A percentile compares a stretch with the other conserved stretches of the same genome.
phyloP scores from a whole-genome alignment of 1,140 invertebrate genomes.

The Drosophila parabipectinata region DNA sequence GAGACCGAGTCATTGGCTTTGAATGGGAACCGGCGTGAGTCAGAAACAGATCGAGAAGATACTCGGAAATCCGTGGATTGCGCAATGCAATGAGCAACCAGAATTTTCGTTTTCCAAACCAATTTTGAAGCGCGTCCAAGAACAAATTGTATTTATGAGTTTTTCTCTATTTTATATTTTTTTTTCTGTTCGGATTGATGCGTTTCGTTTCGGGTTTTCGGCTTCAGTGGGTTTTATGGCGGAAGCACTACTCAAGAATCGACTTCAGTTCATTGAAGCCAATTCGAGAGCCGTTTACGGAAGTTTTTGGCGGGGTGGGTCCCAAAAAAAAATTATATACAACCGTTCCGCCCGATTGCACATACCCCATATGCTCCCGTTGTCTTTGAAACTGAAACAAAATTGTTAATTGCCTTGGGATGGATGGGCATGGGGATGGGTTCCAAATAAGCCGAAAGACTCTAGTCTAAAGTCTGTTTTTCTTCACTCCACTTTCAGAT shows the following conservation, averaged over 20 bases:
- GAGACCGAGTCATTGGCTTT: conserved; percentile 21
- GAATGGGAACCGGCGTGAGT: conserved; percentile 2
- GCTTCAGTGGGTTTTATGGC: conserved; percentile 76
- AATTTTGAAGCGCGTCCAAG: conserved; percentile 33
- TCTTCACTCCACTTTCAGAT: conserved; percentile 61
- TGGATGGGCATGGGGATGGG: conserved; percentile 18
- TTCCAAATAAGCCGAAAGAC: conserved; percentile 19
- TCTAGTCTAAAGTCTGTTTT: conserved; percentile 38
- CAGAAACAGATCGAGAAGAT: conserved; percentile 15
- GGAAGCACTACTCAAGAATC: conserved; percentile 59
- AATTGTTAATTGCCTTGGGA: conserved; percentile 75
- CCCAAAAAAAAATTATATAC: conserved; percentile 26
- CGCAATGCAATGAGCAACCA: conserved; percentile 42
- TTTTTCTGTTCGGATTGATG: conserved; percentile 32
- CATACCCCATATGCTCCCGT: conserved; percentile 34
- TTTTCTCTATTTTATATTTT: conserved; percentile 4
- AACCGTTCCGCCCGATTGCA: conserved; percentile 57
- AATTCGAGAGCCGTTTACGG: conserved; percentile 66
- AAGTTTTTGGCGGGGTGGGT: conserved; percentile 54
- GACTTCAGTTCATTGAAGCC: conserved; percentile 60
- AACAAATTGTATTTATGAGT: conserved; percentile 52
- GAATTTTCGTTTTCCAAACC: conserved; percentile 21
- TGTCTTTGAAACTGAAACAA: conserved; percentile 44
- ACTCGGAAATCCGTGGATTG: conserved; percentile 30
- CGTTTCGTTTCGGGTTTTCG: conserved; percentile 69